phyloP scores from a whole-genome alignment of 1,140 invertebrate species.

The Diploscapter pachys region DNA sequence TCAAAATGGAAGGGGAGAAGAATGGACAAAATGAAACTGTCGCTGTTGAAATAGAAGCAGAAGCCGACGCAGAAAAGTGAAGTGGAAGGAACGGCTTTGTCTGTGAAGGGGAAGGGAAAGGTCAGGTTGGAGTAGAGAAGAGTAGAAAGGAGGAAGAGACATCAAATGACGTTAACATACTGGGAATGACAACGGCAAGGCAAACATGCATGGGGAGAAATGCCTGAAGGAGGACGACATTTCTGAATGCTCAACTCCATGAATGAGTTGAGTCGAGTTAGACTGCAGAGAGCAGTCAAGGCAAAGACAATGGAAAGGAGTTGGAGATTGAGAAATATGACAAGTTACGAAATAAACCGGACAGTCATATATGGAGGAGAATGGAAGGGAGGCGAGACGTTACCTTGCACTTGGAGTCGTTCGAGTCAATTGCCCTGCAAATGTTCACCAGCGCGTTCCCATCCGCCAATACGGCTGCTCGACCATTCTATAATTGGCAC shows the following conservation, averaged over 20 bases:
- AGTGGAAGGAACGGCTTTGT: too few relatives aligned
- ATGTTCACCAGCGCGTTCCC: slow-evolving; percentile 20
- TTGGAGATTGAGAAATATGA: slow-evolving; percentile 3
- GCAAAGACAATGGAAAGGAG: slow-evolving; percentile 13
- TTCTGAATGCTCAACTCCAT: not conserved
- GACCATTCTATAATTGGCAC: slow-evolving; percentile 19
- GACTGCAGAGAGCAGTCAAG: not conserved
- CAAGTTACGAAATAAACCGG: not conserved
- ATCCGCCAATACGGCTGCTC: slow-evolving; percentile 25
- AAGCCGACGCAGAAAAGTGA: too few relatives aligned
- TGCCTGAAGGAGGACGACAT: not conserved
- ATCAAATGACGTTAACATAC: too few relatives aligned
- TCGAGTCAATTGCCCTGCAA: slow-evolving; percentile 20
- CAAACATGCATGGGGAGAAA: not conserved
- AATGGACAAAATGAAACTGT: too few relatives aligned
- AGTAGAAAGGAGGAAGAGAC: too few relatives aligned
- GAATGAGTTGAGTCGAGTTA: not conserved
- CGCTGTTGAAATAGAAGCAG: too few relatives aligned
- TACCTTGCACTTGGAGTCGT: slow-evolving; percentile 33
- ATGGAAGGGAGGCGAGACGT: not conserved
- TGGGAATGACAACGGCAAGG: too few relatives aligned
- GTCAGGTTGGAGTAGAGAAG: too few relatives aligned
- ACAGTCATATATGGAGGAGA: too few relatives aligned
- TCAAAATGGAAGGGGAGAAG: too few relatives aligned
- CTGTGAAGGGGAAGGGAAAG: too few relatives aligned